Evolutionary conservation across 2,888 invertebrate genomes (phyloP).

Genomic region (Tortricodes alternella): DNA sequence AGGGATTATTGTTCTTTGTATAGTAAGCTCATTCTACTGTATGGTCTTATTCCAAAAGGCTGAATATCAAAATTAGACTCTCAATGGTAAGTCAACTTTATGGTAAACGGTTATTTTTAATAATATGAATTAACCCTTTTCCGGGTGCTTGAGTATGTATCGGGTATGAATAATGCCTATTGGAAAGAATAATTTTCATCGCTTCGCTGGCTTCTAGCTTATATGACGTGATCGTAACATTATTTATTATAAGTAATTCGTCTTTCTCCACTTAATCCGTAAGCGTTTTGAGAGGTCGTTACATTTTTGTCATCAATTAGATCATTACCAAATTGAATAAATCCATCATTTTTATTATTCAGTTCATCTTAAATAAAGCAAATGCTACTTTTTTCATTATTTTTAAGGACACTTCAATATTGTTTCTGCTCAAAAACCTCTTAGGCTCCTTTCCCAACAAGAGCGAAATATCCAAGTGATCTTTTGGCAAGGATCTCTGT

Average conservation of each 20-base stretch:
- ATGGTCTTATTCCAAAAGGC: constrained; percentile 2
- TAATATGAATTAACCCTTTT: constrained; percentile 7
- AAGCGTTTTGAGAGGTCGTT: no score
- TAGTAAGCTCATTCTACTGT: neutral
- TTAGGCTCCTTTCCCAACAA: no score
- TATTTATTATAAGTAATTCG: neutral
- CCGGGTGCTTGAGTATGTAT: constrained; percentile 16
- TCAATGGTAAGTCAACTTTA: constrained; percentile 2
- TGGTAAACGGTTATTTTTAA: constrained; percentile 2
- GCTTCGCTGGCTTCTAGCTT: neutral
- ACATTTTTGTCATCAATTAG: no score
- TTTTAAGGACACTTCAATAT: no score
- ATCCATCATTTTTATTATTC: no score
- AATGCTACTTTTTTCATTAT: no score
- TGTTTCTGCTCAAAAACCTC: no score
- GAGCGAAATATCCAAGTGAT: no score
- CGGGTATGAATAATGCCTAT: constrained; percentile 7
- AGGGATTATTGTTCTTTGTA: neutral
- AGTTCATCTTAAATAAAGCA: no score
- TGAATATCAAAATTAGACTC: constrained; percentile 5
- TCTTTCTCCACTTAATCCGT: neutral
- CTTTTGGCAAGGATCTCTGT: no score
- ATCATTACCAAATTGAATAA: no score
- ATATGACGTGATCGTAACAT: neutral
- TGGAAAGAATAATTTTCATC: neutral